A percentile compares a stretch with the other conserved stretches of the same genome.
These are phyloP conservation scores for Pachyramphus minor DNA, from an alignment of 2,113 vertebrate genomes.

Conservation along the genomic window DNA sequence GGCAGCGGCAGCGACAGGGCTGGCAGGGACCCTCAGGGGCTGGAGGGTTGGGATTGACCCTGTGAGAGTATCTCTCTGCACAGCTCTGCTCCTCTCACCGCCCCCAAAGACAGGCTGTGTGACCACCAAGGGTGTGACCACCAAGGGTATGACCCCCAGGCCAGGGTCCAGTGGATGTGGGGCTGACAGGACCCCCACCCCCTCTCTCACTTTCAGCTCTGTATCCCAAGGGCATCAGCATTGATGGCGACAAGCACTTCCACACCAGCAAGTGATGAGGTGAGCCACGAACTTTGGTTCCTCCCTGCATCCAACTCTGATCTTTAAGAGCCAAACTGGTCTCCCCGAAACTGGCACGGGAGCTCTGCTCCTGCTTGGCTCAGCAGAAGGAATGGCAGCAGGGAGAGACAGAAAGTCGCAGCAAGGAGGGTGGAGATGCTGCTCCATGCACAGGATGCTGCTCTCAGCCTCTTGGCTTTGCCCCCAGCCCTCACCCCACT, in stretches of 20 bases:
- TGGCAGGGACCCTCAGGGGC: not conserved
- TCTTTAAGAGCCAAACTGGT: not conserved
- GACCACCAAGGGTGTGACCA: fast-evolving
- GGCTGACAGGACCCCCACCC: not conserved
- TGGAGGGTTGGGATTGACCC: not conserved
- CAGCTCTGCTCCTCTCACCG: not conserved
- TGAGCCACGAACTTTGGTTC: not conserved
- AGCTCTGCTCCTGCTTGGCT: not conserved
- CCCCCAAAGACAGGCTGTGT: not conserved
- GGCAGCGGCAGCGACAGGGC: not conserved
- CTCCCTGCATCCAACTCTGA: fast-evolving
- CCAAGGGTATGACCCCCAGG: fast-evolving
- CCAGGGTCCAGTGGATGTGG: not conserved
- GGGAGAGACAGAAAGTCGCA: fast-evolving
- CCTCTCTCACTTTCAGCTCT: not conserved
- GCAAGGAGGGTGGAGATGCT: not conserved
- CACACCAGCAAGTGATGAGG: fast-evolving
- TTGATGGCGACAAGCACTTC: not conserved
- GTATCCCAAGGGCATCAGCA: not conserved
- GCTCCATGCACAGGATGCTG: fast-evolving
- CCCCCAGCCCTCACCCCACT: not conserved
- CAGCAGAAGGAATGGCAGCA: not conserved
- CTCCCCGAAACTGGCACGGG: not conserved
- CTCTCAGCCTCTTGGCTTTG: not conserved
- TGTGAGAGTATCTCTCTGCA: fast-evolving